A percentile compares a stretch with the other conserved stretches of the same genome.
Conservation (phyloP, 2,888 invertebrate genomes). For the Tetanocera ferruginea region DNA sequence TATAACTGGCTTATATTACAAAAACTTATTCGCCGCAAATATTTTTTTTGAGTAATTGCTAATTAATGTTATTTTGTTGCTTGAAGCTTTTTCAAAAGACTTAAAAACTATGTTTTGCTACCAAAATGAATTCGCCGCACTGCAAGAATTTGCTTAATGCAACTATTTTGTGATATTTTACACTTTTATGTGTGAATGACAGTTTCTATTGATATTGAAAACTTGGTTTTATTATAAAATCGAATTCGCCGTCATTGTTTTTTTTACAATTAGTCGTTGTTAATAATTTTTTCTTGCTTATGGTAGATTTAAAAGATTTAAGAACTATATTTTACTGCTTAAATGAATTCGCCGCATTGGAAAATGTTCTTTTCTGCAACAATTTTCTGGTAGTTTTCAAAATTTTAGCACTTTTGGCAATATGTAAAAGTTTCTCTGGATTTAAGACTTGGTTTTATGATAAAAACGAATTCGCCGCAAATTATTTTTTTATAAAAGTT, state of each 20-base stretch:
- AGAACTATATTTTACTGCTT: not conserved
- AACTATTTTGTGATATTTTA: not conserved
- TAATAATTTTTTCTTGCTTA: not conserved
- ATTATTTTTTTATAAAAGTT: not conserved
- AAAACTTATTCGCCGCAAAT: too few relatives aligned
- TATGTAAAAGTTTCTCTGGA: too few relatives aligned
- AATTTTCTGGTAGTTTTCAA: not conserved
- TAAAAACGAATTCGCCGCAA: not conserved
- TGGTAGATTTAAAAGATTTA: too few relatives aligned
- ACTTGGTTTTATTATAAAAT: not conserved
- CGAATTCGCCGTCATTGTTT: not conserved
- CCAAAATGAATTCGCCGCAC: not conserved
- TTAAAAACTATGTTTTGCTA: not conserved
- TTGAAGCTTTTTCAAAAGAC: too few relatives aligned
- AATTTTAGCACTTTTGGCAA: not conserved
- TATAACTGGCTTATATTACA: too few relatives aligned
- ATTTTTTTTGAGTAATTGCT: too few relatives aligned
- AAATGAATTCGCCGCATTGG: constrained; percentile 15
- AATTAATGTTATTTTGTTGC: too few relatives aligned
- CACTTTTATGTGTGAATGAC: not conserved
- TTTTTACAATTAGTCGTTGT: not conserved
- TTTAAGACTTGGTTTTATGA: not conserved
- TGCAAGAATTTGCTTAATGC: not conserved
- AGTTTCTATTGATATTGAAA: too few relatives aligned
- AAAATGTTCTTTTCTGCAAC: not conserved